These are phyloP conservation scores for Trisateles emortualis DNA, from an alignment of 2,888 invertebrate genomes.

Conservation along the genomic window DNA sequence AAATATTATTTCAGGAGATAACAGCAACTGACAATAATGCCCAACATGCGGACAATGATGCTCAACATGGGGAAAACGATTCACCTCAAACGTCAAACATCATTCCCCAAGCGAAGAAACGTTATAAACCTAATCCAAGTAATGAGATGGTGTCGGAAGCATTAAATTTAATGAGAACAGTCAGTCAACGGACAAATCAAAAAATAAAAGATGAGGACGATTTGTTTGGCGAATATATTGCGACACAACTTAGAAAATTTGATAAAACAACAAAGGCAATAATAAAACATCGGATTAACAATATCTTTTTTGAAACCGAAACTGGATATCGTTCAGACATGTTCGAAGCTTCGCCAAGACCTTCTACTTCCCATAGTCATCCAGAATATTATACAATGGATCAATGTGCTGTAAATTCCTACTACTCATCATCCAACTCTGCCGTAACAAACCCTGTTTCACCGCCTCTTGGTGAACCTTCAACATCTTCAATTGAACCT, in stretches of 20 bases:
- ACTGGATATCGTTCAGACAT: neutral
- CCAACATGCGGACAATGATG: conserved; percentile 8
- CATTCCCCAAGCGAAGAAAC: conserved; percentile 24
- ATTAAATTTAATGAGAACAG: conserved; percentile 31
- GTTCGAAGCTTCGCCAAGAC: neutral
- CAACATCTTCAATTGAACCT: neutral
- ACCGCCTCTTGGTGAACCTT: neutral
- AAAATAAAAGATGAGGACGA: conserved; percentile 32
- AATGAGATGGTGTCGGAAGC: conserved; percentile 32
- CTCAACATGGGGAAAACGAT: conserved; percentile 27
- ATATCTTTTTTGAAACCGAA: neutral
- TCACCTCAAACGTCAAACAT: conserved; percentile 20
- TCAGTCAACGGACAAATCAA: conserved; percentile 31
- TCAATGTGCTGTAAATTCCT: neutral
- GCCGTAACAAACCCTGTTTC: neutral
- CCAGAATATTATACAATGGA: conserved; percentile 22
- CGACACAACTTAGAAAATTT: neutral
- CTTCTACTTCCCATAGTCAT: conserved; percentile 8
- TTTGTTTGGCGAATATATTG: conserved; percentile 19
- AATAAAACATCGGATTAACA: neutral
- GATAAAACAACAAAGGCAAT: neutral
- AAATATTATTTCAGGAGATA: conserved; percentile 6
- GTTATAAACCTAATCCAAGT: conserved; percentile 28
- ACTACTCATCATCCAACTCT: neutral
- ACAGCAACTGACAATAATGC: neutral